These are phyloP conservation scores for Abscondita cerata DNA, from an alignment of 2,888 invertebrate species.

Conservation along the genomic window DNA sequence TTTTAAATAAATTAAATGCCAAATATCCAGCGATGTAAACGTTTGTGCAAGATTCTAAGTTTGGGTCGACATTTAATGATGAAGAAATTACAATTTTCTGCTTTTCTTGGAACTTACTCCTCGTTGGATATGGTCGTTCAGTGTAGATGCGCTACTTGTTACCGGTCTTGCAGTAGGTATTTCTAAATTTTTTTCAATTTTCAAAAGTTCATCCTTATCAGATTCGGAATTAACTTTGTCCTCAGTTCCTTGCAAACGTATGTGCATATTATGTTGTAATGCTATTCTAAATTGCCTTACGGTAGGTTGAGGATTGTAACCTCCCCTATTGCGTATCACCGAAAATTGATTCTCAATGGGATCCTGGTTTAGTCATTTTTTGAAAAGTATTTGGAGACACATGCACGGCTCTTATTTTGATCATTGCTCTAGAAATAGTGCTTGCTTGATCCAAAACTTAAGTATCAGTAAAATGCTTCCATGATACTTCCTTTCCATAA, in stretches of 20 bases:
- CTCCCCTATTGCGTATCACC: conserved; percentile 1
- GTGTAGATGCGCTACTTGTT: not conserved
- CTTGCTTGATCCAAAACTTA: no score
- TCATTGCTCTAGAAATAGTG: no score
- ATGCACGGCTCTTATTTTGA: no score
- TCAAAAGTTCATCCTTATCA: conserved; percentile 1
- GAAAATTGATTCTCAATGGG: conserved; percentile 1
- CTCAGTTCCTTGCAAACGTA: not conserved
- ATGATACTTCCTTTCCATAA: not conserved
- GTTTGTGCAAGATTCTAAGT: not conserved
- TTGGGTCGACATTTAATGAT: no score
- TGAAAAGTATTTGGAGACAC: not conserved
- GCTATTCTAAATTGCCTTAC: conserved; percentile 1
- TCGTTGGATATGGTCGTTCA: not conserved
- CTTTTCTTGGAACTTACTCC: not conserved
- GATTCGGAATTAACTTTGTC: not conserved
- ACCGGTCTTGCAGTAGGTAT: not conserved
- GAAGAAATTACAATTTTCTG: not conserved
- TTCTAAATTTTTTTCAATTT: not conserved
- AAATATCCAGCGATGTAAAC: not conserved
- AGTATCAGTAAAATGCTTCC: not conserved
- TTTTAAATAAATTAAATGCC: not conserved
- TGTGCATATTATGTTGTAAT: conserved; percentile 12
- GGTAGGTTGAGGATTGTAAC: conserved; percentile 10
- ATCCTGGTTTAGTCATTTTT: conserved; percentile 11